These are phyloP conservation scores for Muschampia plurimacula DNA, from an alignment of 2,888 invertebrate genomes.

Conservation along the genomic window DNA sequence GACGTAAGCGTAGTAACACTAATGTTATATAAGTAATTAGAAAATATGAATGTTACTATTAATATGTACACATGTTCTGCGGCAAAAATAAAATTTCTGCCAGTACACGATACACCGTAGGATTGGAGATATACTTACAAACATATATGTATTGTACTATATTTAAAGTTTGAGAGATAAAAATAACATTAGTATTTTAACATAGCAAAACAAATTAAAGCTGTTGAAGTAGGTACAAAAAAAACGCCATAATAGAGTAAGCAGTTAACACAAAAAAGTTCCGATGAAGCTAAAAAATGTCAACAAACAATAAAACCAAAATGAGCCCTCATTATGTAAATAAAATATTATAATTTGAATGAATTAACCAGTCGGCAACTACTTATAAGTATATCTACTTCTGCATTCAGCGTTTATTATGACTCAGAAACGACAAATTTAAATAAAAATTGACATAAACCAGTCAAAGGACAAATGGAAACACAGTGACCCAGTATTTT, in stretches of 20 bases:
- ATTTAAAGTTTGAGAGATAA: too few species aligned
- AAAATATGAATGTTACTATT: too few species aligned
- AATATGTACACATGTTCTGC: too few species aligned
- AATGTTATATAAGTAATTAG: too few species aligned
- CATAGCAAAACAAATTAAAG: too few species aligned
- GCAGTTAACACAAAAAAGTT: not conserved
- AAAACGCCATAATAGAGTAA: not conserved
- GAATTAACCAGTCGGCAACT: slow-evolving; percentile 51
- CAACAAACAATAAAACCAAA: slow-evolving; percentile 52
- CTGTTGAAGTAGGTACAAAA: not conserved
- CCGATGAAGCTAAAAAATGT: slow-evolving; percentile 47
- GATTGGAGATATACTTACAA: too few species aligned
- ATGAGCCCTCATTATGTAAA: slow-evolving; percentile 53
- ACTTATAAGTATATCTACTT: slow-evolving; percentile 3
- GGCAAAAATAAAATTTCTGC: too few species aligned
- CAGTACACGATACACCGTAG: too few species aligned
- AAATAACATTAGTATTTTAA: too few species aligned
- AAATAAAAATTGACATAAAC: slow-evolving; percentile 59
- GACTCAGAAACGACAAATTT: slow-evolving; percentile 54
- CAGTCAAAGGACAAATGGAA: slow-evolving; percentile 66
- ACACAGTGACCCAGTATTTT: slow-evolving; percentile 73
- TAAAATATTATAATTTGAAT: slow-evolving; percentile 52
- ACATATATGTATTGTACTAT: too few species aligned
- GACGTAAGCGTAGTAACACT: too few species aligned
- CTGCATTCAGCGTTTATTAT: slow-evolving; percentile 49